Percentiles rank a stretch among this genome's conserved stretches.
Evolutionary conservation across 2,797 vertebrate genomes (phyloP).

Genomic region (Valencia hispanica): DNA sequence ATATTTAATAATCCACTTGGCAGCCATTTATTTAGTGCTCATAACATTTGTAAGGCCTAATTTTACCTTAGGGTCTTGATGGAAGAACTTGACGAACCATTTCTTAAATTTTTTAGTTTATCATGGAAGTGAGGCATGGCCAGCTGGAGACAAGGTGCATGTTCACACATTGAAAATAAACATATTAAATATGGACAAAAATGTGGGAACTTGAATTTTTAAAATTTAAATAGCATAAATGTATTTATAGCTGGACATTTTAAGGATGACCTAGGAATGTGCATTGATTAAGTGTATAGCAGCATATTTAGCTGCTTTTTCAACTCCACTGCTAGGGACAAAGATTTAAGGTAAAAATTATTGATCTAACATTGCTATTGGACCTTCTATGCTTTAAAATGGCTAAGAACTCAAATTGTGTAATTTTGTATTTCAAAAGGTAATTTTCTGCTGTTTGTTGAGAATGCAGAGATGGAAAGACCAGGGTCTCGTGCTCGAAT

Average conservation of each 20-base stretch:
- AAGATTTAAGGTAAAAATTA: background rate
- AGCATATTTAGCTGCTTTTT: background rate
- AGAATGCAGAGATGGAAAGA: background rate
- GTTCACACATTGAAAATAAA: background rate
- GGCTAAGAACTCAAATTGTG: background rate
- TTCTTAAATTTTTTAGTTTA: background rate
- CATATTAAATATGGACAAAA: background rate
- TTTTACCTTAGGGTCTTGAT: background rate
- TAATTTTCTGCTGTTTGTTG: background rate
- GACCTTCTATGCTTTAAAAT: background rate
- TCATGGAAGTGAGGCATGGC: background rate
- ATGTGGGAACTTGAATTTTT: background rate
- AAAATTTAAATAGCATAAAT: background rate
- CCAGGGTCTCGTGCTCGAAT: background rate
- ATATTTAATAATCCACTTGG: constrained; percentile 32
- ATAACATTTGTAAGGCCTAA: constrained; percentile 17
- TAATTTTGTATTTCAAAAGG: background rate
- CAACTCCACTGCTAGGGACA: no score
- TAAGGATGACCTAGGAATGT: background rate
- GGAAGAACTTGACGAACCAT: background rate
- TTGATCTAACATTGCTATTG: background rate
- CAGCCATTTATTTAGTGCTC: constrained; percentile 28
- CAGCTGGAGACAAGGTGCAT: background rate
- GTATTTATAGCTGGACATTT: background rate
- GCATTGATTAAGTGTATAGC: background rate